phyloP scores from a whole-genome alignment of 1,140 invertebrate species.

The Hycleus phaleratus region DNA sequence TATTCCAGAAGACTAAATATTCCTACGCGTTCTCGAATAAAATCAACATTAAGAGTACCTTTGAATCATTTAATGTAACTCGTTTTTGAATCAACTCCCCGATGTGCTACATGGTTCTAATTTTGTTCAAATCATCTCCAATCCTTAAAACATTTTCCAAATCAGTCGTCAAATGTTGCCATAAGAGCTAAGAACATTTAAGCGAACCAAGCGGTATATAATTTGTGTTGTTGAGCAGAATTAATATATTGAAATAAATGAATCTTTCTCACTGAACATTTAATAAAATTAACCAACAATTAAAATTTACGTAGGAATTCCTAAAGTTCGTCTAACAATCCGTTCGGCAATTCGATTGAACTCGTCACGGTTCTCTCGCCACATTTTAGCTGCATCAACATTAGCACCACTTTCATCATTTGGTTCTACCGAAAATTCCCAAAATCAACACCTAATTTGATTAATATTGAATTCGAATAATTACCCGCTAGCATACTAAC shows the following conservation, averaged over 20 bases:
- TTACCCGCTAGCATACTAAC: constrained; percentile 94
- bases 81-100: no score
- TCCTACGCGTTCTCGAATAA: no score
- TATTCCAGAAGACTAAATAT: no score
- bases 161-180: no score
- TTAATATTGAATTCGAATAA: constrained; percentile 1
- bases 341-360: constrained; percentile 91
- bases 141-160: no score
- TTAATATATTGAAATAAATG: constrained; percentile 13
- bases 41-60: no score
- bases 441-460: neutral
- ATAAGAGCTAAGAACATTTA: no score
- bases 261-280: constrained; percentile 4
- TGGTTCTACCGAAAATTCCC: constrained; percentile 62
- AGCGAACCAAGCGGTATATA: no score
- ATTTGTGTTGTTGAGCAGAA: constrained; percentile 1
- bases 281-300: no score
- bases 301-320: constrained; percentile 38
- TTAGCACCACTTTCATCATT: constrained; percentile 99
- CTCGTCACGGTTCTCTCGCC: constrained; percentile 89
- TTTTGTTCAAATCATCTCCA: no score
- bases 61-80: no score
- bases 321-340: constrained; percentile 87
- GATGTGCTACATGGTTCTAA: no score
- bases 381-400: constrained; percentile 99